phyloP scores from a whole-genome alignment of 2,797 vertebrate species.

The Craterocephalus amniculus region DNA sequence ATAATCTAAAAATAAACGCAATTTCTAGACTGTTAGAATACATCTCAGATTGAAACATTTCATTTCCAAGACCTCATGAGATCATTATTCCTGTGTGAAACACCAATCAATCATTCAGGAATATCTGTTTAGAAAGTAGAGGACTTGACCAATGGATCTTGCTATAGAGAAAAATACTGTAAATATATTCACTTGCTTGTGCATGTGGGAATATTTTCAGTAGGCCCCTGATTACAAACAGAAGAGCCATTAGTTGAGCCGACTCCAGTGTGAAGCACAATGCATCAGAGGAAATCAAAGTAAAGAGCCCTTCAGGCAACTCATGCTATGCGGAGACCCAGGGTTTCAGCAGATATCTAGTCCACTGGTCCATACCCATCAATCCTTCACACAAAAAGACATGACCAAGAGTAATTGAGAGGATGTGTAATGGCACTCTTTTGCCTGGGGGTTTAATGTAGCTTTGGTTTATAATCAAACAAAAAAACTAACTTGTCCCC shows the following conservation, averaged over 20 bases:
- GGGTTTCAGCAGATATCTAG: constrained; percentile 54
- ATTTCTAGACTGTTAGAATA: constrained; percentile 49
- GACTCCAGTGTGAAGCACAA: constrained; percentile 37
- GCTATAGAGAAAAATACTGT: constrained; percentile 15
- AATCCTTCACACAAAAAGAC: constrained; percentile 50
- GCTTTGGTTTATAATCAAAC: constrained; percentile 28
- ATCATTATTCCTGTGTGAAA: constrained; percentile 29
- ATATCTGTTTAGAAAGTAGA: constrained; percentile 35
- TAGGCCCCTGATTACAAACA: constrained; percentile 19
- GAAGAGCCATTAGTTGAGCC: constrained; percentile 43
- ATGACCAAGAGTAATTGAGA: constrained; percentile 56
- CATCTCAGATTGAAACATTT: constrained; percentile 58
- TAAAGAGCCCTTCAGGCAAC: constrained; percentile 55
- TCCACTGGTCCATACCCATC: constrained; percentile 69
- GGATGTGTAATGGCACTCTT: constrained; percentile 63
- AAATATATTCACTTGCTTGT: constrained; percentile 1
- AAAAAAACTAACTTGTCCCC: constrained; percentile 4
- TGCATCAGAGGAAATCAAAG: constrained; percentile 33
- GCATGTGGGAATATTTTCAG: constrained; percentile 27
- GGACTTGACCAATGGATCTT: constrained; percentile 5
- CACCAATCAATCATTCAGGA: constrained; percentile 23
- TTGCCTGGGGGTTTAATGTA: constrained; percentile 48
- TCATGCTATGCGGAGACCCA: constrained; percentile 43
- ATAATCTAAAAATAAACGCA: constrained; percentile 78
- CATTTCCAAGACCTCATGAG: constrained; percentile 33